Evolutionary conservation across 2,888 invertebrate genomes (phyloP).

Genomic region (Lepas anatifera): DNA sequence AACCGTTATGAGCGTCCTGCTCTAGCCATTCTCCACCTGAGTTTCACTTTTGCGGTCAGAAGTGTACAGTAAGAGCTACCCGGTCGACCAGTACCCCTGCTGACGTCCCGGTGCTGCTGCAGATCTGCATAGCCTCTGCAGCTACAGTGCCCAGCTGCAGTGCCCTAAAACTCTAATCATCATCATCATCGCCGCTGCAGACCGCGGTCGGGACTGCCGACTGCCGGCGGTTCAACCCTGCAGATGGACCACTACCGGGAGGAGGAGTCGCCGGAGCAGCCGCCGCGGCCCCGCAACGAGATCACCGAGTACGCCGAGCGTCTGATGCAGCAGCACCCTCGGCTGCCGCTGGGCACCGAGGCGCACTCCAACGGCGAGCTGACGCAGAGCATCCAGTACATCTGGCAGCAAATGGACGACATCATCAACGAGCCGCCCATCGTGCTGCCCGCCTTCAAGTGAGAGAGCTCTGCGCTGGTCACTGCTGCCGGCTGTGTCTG

Average conservation of each 20-base stretch:
- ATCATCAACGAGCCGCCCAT: slow-evolving; percentile 28
- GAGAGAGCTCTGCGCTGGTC: too few relatives aligned
- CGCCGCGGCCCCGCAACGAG: not conserved
- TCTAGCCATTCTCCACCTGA: too few relatives aligned
- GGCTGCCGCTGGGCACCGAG: not conserved
- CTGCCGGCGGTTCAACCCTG: not conserved
- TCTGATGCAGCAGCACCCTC: not conserved
- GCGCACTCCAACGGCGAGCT: not conserved
- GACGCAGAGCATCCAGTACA: slow-evolving; percentile 23
- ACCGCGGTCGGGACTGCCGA: not conserved
- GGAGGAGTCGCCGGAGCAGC: not conserved
- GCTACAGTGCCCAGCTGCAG: not conserved
- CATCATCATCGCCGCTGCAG: not conserved
- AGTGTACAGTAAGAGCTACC: too few relatives aligned
- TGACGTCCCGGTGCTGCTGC: too few relatives aligned
- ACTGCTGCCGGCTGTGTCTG: too few relatives aligned
- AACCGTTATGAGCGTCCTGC: too few relatives aligned
- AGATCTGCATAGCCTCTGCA: too few relatives aligned
- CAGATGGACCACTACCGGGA: not conserved
- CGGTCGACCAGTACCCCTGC: too few relatives aligned
- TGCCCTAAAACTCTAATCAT: too few relatives aligned
- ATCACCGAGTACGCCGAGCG: not conserved
- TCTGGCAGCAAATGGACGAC: slow-evolving; percentile 31
- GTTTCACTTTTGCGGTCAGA: too few relatives aligned
- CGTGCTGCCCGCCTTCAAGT: slow-evolving; percentile 27